phyloP scores from a whole-genome alignment of 2,113 vertebrate species.

The Hucho hucho region DNA sequence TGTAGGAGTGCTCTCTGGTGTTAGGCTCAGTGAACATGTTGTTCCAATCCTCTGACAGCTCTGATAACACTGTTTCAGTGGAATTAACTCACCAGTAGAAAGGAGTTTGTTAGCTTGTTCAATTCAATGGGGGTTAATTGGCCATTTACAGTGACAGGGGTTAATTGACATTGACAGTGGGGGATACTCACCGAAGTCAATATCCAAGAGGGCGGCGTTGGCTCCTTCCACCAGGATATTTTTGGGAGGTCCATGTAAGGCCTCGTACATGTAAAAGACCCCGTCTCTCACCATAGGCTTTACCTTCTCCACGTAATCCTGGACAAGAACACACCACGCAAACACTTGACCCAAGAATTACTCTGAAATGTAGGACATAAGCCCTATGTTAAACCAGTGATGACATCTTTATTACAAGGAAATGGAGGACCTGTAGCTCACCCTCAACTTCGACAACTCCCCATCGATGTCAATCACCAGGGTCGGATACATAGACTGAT shows the following conservation, averaged over 20 bases:
- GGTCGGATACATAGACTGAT: constrained; percentile 92
- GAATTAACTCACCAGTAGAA: constrained; percentile 1
- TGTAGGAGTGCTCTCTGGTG: neutral
- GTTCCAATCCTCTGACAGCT: neutral
- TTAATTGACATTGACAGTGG: neutral
- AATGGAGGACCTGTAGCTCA: constrained; percentile 51
- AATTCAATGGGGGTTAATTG: neutral
- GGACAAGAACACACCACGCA: constrained; percentile 1
- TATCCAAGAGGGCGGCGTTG: constrained; percentile 94
- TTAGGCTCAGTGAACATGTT: neutral
- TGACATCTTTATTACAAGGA: too few relatives aligned
- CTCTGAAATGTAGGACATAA: neutral
- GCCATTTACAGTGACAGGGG: neutral
- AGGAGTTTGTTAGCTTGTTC: constrained; percentile 5
- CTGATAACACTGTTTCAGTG: too few relatives aligned
- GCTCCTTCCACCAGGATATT: constrained; percentile 97
- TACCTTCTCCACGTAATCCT: constrained; percentile 87
- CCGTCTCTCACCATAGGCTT: constrained; percentile 96
- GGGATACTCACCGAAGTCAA: constrained; percentile 89
- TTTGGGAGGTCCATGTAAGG: constrained; percentile 90
- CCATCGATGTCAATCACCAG: constrained; percentile 91
- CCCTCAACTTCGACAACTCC: constrained; percentile 90
- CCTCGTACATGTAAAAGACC: constrained; percentile 94
- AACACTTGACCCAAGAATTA: neutral
- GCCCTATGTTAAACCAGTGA: too few relatives aligned